A percentile compares a stretch with the other conserved stretches of the same genome.
Conservation (phyloP, 2,888 invertebrate species). For the Dynastes maya region DNA sequence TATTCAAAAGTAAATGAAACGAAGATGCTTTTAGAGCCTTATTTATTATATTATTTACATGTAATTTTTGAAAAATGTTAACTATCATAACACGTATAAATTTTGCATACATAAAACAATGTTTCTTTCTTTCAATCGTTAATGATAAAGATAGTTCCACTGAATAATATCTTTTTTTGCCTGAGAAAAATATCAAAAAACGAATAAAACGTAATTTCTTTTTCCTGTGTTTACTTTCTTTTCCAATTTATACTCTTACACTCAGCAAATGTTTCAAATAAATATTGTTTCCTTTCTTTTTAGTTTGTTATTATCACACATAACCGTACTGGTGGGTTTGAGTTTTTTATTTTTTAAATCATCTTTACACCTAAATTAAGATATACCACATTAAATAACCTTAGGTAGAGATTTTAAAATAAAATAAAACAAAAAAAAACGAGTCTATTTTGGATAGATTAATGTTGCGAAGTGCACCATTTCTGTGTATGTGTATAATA, state of each 20-base stretch:
- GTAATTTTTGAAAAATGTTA: slow-evolving; percentile 52
- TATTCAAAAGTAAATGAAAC: background rate
- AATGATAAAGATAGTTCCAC: background rate
- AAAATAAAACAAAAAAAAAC: background rate
- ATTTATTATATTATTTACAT: slow-evolving; percentile 48
- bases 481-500: too few relatives aligned
- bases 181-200: background rate
- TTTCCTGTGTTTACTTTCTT: background rate
- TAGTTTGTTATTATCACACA: slow-evolving; percentile 35
- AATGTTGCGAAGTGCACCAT: background rate
- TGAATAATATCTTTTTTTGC: background rate
- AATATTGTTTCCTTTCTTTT: background rate
- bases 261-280: background rate
- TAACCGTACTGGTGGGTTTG: background rate
- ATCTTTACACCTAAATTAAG: slow-evolving; percentile 16
- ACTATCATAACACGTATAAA: slow-evolving; percentile 48
- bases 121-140: background rate
- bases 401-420: slow-evolving; percentile 14
- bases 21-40: slow-evolving; percentile 21
- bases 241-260: too few relatives aligned
- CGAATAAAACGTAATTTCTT: background rate
- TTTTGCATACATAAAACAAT: slow-evolving; percentile 50
- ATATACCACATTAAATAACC: slow-evolving; percentile 37
- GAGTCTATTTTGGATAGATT: background rate
- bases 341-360: background rate